Conservation (phyloP, 2,113 vertebrate genomes). For the Carettochelys insculpta region DNA sequence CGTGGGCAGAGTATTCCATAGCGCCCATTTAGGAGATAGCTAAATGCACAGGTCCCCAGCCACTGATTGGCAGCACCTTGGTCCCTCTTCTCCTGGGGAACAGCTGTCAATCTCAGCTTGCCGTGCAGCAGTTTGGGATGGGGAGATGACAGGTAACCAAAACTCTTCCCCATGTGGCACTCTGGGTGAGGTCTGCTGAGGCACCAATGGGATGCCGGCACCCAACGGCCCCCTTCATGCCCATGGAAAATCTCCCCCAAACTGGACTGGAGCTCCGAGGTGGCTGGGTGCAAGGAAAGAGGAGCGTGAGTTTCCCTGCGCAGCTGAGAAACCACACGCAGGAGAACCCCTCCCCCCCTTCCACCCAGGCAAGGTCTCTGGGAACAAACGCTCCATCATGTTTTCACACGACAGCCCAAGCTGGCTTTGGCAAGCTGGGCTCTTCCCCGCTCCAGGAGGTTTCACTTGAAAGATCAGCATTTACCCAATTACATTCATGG, state of each 20-base stretch:
- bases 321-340: neutral
- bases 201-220: neutral
- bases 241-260: neutral
- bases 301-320: neutral
- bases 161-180: neutral
- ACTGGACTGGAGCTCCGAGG: neutral
- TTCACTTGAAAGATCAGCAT: neutral
- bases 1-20: neutral
- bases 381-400: neutral
- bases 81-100: neutral
- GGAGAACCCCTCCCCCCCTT: neutral
- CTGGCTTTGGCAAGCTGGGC: neutral
- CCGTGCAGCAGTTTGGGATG: neutral
- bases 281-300: neutral
- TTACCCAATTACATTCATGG: neutral
- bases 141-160: neutral
- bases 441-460: neutral
- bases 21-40: neutral
- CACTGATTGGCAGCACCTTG: neutral
- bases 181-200: neutral
- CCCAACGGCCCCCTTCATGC: neutral
- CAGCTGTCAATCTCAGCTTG: neutral
- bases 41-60: neutral
- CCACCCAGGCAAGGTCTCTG: neutral
- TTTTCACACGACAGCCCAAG: neutral